phyloP scores from a whole-genome alignment of 2,888 invertebrate genomes.

The Drosophila incognita region DNA sequence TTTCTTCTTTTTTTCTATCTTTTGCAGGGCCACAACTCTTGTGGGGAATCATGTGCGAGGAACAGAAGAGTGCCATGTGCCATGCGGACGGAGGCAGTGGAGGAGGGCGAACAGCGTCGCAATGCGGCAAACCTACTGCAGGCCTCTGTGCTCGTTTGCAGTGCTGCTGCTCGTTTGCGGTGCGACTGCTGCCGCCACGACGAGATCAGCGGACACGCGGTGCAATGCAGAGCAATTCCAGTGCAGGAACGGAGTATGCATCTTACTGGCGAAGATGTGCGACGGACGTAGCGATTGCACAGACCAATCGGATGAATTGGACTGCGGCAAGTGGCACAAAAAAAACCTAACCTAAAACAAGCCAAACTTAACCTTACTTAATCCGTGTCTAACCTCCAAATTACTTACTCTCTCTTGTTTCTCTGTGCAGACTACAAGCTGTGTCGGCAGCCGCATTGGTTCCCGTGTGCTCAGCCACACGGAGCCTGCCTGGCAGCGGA shows the following conservation, averaged over 20 bases:
- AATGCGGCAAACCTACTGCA: constrained; percentile 9
- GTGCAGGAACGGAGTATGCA: constrained; percentile 85
- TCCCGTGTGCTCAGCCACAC: constrained; percentile 84
- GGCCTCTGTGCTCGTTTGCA: constrained; percentile 51
- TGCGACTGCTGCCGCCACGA: constrained; percentile 62
- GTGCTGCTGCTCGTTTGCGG: constrained; percentile 65
- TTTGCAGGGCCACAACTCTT: constrained; percentile 36
- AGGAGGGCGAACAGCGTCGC: constrained; percentile 2
- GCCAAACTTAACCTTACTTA: constrained; percentile 11
- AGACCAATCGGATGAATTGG: constrained; percentile 83
- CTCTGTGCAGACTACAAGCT: constrained; percentile 70
- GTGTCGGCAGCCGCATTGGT: constrained; percentile 84
- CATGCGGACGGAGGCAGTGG: constrained; percentile 19
- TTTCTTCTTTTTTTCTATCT: not conserved
- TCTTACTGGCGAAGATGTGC: constrained; percentile 82
- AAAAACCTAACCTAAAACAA: not conserved
- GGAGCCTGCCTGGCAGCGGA: constrained; percentile 88
- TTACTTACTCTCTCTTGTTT: not conserved
- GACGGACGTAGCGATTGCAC: constrained; percentile 82
- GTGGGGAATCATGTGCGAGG: constrained; percentile 47
- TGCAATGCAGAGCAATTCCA: constrained; percentile 85
- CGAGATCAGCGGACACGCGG: constrained; percentile 49
- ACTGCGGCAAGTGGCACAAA: constrained; percentile 78
- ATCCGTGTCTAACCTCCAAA: constrained; percentile 20
- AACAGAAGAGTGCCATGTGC: constrained; percentile 36